phyloP scores from a whole-genome alignment of 1,140 invertebrate genomes.

The Lepeophtheirus salmonis region DNA sequence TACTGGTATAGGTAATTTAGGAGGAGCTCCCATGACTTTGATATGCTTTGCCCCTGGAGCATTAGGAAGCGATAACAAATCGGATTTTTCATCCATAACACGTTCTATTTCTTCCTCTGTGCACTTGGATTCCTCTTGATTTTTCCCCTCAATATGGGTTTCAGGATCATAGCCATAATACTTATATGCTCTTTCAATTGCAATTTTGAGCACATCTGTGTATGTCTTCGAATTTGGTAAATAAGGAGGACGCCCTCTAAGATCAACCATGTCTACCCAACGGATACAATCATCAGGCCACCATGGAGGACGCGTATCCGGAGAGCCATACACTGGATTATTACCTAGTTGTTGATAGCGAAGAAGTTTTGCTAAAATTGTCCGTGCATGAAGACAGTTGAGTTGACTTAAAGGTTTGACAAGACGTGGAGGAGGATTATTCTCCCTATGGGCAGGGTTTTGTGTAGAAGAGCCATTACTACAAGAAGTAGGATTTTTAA shows the following conservation, averaged over 20 bases:
- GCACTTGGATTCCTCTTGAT: background rate
- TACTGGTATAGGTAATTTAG: constrained; percentile 9
- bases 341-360: constrained; percentile 16
- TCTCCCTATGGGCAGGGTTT: background rate
- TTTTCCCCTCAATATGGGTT: background rate
- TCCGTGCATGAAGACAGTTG: constrained; percentile 14
- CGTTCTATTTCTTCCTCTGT: background rate
- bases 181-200: constrained; percentile 6
- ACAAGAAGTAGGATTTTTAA: background rate
- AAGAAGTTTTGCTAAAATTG: constrained; percentile 10
- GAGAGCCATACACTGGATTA: constrained; percentile 17
- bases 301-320: constrained; percentile 15
- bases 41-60: background rate
- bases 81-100: background rate
- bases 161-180: constrained; percentile 12
- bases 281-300: constrained; percentile 17
- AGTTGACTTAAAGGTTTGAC: background rate
- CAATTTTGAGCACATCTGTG: constrained; percentile 16
- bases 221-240: constrained; percentile 11
- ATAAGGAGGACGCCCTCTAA: constrained; percentile 17
- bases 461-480: background rate
- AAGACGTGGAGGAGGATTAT: constrained; percentile 5
- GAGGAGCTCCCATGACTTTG: background rate
- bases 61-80: background rate
- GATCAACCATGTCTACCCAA: constrained; percentile 19